Conservation (phyloP, 2,888 invertebrate genomes). For the Cephus runcator region DNA sequence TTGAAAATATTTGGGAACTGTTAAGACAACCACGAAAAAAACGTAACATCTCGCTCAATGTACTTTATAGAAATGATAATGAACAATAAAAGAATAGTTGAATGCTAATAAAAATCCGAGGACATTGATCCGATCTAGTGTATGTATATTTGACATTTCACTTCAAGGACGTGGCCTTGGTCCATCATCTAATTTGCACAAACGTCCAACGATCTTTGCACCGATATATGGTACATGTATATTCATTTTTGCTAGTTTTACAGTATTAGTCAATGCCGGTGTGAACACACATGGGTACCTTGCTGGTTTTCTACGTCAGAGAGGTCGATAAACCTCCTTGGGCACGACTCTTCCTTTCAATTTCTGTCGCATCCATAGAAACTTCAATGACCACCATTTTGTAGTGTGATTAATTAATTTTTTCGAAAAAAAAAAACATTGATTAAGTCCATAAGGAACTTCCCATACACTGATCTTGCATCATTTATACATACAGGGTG, state of each 20-base stretch:
- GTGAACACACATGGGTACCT: neutral
- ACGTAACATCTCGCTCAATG: too few species aligned
- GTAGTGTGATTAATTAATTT: neutral
- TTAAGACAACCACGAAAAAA: too few species aligned
- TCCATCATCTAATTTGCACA: conserved; percentile 2
- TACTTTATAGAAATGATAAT: neutral
- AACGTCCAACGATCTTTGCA: neutral
- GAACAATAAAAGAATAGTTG: neutral
- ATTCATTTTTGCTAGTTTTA: neutral
- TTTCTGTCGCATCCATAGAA: neutral
- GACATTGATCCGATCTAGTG: neutral
- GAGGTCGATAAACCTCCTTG: neutral
- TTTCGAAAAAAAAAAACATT: neutral
- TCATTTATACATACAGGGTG: neutral
- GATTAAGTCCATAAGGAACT: neutral
- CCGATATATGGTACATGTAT: neutral
- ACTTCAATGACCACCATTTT: neutral
- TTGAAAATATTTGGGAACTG: too few species aligned
- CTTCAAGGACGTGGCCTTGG: conserved; percentile 3
- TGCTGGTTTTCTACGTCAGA: neutral
- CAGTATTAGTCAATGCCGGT: neutral
- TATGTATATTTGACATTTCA: neutral
- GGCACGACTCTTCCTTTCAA: neutral
- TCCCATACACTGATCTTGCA: neutral
- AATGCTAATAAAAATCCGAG: neutral